These are phyloP conservation scores for Busseola fusca DNA, from an alignment of 2,888 invertebrate species.

Conservation along the genomic window DNA sequence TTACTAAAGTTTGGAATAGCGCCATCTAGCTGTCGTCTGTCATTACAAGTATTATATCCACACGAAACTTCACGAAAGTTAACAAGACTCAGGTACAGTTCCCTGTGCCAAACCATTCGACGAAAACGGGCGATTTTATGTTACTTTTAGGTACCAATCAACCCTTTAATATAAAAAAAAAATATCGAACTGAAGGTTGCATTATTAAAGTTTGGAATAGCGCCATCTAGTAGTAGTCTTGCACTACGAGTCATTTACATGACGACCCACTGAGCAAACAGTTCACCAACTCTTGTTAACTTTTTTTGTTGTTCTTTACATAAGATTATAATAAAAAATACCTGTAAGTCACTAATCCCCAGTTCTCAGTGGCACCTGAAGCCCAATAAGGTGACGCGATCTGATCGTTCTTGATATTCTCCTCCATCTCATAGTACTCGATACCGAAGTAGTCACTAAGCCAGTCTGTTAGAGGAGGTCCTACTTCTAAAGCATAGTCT, in stretches of 20 bases:
- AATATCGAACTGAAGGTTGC: not conserved
- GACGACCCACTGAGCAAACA: too few species aligned
- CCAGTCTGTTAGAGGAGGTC: conserved; percentile 81
- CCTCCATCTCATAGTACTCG: conserved; percentile 79
- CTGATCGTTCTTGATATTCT: conserved; percentile 83
- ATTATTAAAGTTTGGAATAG: not conserved
- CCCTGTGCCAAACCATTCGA: not conserved
- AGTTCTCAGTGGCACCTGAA: conserved; percentile 86
- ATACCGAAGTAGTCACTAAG: conserved; percentile 79
- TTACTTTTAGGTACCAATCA: not conserved
- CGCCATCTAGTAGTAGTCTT: conserved; percentile 10
- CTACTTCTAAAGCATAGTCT: conserved; percentile 81
- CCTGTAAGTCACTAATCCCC: conserved; percentile 86
- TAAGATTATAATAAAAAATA: conserved; percentile 43
- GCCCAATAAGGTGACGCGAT: conserved; percentile 86
- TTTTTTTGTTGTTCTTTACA: too few species aligned
- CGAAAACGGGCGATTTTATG: not conserved
- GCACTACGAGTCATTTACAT: too few species aligned
- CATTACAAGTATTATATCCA: too few species aligned
- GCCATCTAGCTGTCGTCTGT: conserved; percentile 5
- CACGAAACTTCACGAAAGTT: too few species aligned
- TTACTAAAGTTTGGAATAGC: not conserved
- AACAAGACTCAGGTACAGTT: too few species aligned
- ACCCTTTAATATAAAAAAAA: not conserved
- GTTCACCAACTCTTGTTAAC: not conserved